Base-by-base conservation (phyloP, 2,113 vertebrate species). In the Aramus guarauna region DNA sequence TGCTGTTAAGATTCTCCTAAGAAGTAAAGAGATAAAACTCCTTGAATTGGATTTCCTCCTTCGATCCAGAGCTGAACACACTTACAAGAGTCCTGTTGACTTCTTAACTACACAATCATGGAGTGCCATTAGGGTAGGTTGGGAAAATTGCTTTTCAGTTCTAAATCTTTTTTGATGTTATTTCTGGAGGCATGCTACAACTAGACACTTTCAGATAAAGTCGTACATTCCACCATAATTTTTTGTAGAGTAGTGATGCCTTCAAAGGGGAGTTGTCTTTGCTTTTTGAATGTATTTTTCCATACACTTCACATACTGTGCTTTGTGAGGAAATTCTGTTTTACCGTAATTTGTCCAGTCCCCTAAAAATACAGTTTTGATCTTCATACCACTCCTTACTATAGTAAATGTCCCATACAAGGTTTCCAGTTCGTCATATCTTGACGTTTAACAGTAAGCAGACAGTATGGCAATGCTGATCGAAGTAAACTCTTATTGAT, bases 1-100 rank as follows among this genome's bases (percentile, higher is more conserved):
- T 58, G 15, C 69, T 85, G 26, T 85, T 71, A 96, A 99, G 98
- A 98, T 99, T 98, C 98, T 99, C 79, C 96, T 98, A 92, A 98
- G 95, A 94, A 98, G 97, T 80, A 98, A 97, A 67, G 97, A 98
- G 85, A 98, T 97, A 88, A 96, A 98, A 78, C 93, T 95, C 45
- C 81, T 97, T 47, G 98, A 99, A 95, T 45, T 99, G 96, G 97
- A 99, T 97, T 98, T 99, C 95, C 96, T 99, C 43, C 97, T 99
- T 87, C 92, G 62, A 37, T 99, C 98, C 94, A 97, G 98, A 71
- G 91, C 98, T 91, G 98, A 99, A 63, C 87, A 97, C 36, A 95
- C 92, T 73, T 98, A 96, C 84, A 81, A 73, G 85, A 99, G 98
- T 91, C 98, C 98, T 43, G 96, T 99, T 66, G 97, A 98, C 59